Conservation (phyloP, 92 coral and sea anemone genomes). For the Muricea muricata region DNA sequence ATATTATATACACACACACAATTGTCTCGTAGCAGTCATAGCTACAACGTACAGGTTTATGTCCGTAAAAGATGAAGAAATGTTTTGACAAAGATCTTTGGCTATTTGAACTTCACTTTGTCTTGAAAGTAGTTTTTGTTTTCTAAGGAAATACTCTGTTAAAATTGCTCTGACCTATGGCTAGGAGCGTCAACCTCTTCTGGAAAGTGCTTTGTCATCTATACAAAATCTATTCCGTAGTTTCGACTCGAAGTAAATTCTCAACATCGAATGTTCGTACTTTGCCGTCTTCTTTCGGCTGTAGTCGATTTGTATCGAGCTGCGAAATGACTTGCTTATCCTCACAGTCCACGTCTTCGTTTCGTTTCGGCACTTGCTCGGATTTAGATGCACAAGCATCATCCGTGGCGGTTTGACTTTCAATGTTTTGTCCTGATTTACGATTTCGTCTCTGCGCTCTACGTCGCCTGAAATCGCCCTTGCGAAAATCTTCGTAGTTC, state of each 20-base stretch:
- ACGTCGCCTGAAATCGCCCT: slow-evolving; percentile 60
- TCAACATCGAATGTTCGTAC: slow-evolving; percentile 45
- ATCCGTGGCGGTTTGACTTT: slow-evolving; percentile 8
- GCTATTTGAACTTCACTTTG: too few relatives aligned
- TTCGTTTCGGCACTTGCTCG: not conserved
- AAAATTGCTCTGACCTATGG: too few relatives aligned
- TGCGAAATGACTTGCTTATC: not conserved
- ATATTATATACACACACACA: not conserved
- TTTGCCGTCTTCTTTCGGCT: not conserved
- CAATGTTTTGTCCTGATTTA: slow-evolving; percentile 17
- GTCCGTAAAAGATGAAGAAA: too few relatives aligned
- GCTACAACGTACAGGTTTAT: too few relatives aligned
- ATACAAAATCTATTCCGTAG: not conserved
- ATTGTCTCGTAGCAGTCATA: too few relatives aligned
- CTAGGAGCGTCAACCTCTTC: too few relatives aligned
- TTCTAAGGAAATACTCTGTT: too few relatives aligned
- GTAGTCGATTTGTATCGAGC: not conserved
- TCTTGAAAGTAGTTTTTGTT: too few relatives aligned
- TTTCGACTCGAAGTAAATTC: slow-evolving; percentile 28
- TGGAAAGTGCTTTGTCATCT: not conserved
- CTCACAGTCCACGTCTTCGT: slow-evolving; percentile 2
- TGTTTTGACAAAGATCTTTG: too few relatives aligned
- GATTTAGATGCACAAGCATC: not conserved
- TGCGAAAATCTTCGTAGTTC: slow-evolving; percentile 64
- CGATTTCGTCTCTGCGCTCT: slow-evolving; percentile 54